Base-by-base conservation (phyloP, 2,797 vertebrate genomes). In the Benthosema pterotum region DNA sequence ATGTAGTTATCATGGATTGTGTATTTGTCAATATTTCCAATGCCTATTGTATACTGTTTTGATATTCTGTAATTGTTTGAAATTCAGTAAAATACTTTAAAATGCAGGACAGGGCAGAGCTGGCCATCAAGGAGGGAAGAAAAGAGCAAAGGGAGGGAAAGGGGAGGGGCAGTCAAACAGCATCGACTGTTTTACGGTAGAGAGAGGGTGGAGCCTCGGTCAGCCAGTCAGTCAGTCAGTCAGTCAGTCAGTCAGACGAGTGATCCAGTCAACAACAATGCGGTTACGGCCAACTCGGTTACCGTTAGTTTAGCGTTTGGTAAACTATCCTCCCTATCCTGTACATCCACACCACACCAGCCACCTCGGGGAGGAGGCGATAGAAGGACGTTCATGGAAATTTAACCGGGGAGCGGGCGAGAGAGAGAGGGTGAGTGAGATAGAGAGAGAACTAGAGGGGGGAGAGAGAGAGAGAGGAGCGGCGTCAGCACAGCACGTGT, bases 401-500 rank as follows among this genome's bases (percentile, higher is more conserved):
- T 83, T 68, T 88, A 86, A 78, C 67, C 79, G 80, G 76, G 80
- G 82, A 80, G 83, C 28, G 32, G 69, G n/a, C n/a, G 54, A 67
- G 18, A 67, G 43, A 60, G 53, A 63, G 45, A 63, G 47, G 59
- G 50, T 53, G 56, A 67, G 57, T 71, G 63, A 66, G 69, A 61
- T 71, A 72, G 63, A 66, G 77, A 70, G 77, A 76, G 79, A 78
- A 85, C 67, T 42, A 78, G 83, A 88, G 88, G 85, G 88, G 79
- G 86, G 80, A 86, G 87, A 85, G 85, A 64, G 75, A 65, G 63
- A 65, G 60, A 43, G 71, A 79, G 72, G 46, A 60, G 8, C 32
- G 52, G 42, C 32, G 32, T 28, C 53, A 53, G 57, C 75, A 87
- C 86, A 85, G 88, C 89, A 91, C 90, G 91, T 90, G 90, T 85